Evolutionary conservation across 2,888 invertebrate species (phyloP).

Genomic region (Metellina segmentata): DNA sequence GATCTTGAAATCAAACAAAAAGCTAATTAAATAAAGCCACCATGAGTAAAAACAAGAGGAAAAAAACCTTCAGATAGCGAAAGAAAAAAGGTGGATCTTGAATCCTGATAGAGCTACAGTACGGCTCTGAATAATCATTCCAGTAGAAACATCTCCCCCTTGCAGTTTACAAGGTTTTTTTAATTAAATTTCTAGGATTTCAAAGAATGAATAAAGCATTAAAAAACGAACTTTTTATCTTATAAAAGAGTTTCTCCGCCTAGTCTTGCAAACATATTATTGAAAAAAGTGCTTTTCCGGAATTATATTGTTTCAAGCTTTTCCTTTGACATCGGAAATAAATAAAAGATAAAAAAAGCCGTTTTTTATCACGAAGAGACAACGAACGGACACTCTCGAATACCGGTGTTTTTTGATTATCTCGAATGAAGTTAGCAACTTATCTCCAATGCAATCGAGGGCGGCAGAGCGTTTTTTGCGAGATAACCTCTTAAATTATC

Average conservation of each 20-base stretch:
- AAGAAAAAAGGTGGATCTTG: constrained; percentile 10
- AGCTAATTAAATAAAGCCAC: constrained; percentile 76
- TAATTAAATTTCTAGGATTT: constrained; percentile 73
- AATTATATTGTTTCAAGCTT: constrained; percentile 71
- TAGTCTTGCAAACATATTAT: constrained; percentile 55
- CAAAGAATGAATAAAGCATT: constrained; percentile 68
- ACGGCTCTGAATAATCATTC: constrained; percentile 64
- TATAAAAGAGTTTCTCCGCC: constrained; percentile 66
- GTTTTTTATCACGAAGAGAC: constrained; percentile 32
- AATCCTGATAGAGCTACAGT: constrained; percentile 53
- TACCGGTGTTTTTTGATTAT: constrained; percentile 16
- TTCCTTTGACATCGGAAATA: constrained; percentile 49
- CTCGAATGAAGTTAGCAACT: constrained; percentile 16
- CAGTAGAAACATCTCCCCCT: constrained; percentile 52
- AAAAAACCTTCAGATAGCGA: constrained; percentile 42
- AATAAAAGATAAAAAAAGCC: constrained; percentile 33
- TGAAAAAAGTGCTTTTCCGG: constrained; percentile 54
- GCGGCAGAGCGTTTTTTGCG: neutral
- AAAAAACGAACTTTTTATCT: constrained; percentile 61
- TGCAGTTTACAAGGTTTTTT: constrained; percentile 44
- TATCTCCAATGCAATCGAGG: neutral
- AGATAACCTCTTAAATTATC: neutral
- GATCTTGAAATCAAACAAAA: constrained; percentile 72
- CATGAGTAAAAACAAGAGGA: constrained; percentile 60
- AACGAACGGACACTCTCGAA: constrained; percentile 38